Evolutionary conservation across 2,888 invertebrate genomes (phyloP), one percentile per base, ranked within the genome.

Genomic region (Callyntrura sp.): DNA sequence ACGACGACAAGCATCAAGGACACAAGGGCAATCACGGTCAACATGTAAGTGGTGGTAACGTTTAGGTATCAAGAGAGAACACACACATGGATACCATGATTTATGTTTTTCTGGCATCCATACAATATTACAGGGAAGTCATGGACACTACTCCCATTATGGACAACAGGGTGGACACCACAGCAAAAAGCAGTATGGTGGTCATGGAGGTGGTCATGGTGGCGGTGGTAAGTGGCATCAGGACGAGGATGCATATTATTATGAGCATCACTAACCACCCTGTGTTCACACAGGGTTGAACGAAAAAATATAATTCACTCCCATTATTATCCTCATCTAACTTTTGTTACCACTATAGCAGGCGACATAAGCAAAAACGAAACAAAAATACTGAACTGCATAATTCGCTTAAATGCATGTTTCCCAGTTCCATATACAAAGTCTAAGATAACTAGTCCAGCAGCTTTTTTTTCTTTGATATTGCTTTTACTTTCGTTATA

Each of bases 11-110:
- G 85, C 91, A 93, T 76, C 90, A 92, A 88, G 93, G 93, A 1
- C 92, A 92, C 90, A 92, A 93, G 60, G 92, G 92, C 0, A 85
- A 92, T 11, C 93, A 93, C 87, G 93, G 93, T 70, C 87, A 93
- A 60, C 90, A 91, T 81, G 92, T 91, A 85, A 88, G 85, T 83
- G 14, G 2, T 62, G 3, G 43, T 45, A 51, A 8, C 1, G 35
- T 35, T 35, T 35, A 35, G 35, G 35, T 35, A 35, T 35, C 35
- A 8, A 4, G 23, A 51, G 20, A 23, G 62, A 23, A 60, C 17
- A 23, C 14, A n/a, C 6, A 70, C 12, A 23, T 5, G 62, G 55
- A 70, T 17, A 20, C 25, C 20, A 55, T 28, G 20, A 65, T 65
- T 45, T 82, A 51, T 25, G 12, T 23, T 45, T 20, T 51, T 25